Base-by-base conservation (phyloP, 2,113 vertebrate species). In the Prochilodus magdalenae region DNA sequence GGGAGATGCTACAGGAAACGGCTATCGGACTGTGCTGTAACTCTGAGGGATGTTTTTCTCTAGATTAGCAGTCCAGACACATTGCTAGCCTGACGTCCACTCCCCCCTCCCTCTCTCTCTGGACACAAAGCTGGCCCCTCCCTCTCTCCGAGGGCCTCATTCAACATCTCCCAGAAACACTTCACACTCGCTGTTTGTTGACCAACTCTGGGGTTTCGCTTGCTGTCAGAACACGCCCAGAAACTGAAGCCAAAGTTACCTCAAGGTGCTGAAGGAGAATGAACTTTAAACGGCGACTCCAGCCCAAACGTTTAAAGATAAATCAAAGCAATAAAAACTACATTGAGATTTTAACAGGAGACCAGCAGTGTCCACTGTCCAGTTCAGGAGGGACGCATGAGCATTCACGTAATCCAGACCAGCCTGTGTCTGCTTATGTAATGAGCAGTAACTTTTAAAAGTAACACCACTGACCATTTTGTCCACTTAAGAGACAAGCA, bases 101-200 rank as follows among this genome's bases (percentile, higher is more conserved):
- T 44, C 26, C 60, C 36, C 26, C 18, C 71, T 20, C 63, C 63
- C 66, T 24, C 16, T 24, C 55, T 36, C 49, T 33, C 49, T 30
- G 18, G 69, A 53, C 27, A 57, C 80, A 22, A 55, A 33, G 12
- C 33, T 3, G 22, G 22, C 30, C 66, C 57, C 66, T 73, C 75
- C 49, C 29, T 26, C 40, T 72, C 53, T 47, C 73, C n/a, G 5
- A 26, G 47, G 79, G 24, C 22, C 51, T 73, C 15, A 22, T 62
- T 73, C 57, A 59, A 47, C 65, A 71, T 51, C 40, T 22, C 49
- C 10, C 1, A 29, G 63, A 29, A 62, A 67, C 73, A 60, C 53
- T 59, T 79, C 29, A 79, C 77, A 79, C 77, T 55, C 67, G 62
- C 67, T 11, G 36, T 49, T 60, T 60, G 24, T 49, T 80, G 53